These are phyloP conservation scores for Lasiommata megera DNA, from an alignment of 2,888 invertebrate genomes.

Conservation along the genomic window DNA sequence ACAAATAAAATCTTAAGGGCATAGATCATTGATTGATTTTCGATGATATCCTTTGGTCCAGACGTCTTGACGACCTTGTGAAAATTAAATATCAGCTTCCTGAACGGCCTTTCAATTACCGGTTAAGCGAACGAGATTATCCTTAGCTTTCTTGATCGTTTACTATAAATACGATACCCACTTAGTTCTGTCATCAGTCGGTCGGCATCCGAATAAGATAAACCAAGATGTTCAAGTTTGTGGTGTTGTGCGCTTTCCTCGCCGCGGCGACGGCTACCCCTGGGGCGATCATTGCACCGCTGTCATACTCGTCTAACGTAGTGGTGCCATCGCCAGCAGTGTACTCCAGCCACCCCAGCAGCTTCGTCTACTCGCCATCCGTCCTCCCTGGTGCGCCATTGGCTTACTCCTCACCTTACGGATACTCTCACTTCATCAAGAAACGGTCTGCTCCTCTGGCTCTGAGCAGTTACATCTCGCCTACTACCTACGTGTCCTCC, in stretches of 20 bases:
- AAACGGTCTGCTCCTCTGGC: conserved; percentile 40
- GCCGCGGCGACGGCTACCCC: conserved; percentile 76
- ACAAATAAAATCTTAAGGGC: neutral
- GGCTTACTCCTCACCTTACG: conserved; percentile 47
- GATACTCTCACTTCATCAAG: conserved; percentile 54
- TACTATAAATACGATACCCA: conserved; percentile 63
- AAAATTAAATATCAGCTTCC: conserved; percentile 67
- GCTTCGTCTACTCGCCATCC: conserved; percentile 59
- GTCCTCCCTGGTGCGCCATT: conserved; percentile 57
- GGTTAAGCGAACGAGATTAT: conserved; percentile 64
- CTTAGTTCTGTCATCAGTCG: conserved; percentile 57
- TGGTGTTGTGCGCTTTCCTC: conserved; percentile 82
- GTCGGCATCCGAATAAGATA: conserved; percentile 49
- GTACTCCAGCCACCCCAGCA: conserved; percentile 55
- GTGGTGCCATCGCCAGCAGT: conserved; percentile 52
- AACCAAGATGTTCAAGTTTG: conserved; percentile 73
- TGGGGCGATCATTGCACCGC: conserved; percentile 37
- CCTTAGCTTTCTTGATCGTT: conserved; percentile 57
- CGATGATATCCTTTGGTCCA: neutral
- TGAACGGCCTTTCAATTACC: conserved; percentile 59
- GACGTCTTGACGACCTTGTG: conserved; percentile 49
- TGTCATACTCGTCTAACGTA: conserved; percentile 43
- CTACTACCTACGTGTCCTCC: conserved; percentile 38
- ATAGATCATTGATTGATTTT: neutral
- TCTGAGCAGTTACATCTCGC: conserved; percentile 39